These are phyloP conservation scores for Galemys pyrenaicus DNA, from an alignment of 2,113 vertebrate genomes.

Conservation along the genomic window DNA sequence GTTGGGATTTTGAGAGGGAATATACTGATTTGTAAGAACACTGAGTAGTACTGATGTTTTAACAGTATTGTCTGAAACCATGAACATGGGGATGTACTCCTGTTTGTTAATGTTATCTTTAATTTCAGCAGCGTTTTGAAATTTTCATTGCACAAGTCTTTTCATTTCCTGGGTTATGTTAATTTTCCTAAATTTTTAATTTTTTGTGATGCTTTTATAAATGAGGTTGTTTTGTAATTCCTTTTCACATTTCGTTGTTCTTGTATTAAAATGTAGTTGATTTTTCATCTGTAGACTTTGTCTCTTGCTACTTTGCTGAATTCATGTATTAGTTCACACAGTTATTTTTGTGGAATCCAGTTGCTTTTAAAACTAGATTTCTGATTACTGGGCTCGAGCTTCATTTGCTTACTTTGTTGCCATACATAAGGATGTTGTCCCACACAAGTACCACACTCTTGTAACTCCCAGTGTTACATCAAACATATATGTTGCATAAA, in stretches of 20 bases:
- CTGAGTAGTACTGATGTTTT: too few relatives aligned
- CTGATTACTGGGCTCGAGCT: too few relatives aligned
- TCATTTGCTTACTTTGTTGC: constrained; percentile 96
- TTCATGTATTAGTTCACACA: background rate
- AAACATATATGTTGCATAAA: constrained; percentile 92
- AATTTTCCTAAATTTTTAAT: background rate
- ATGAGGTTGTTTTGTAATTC: background rate
- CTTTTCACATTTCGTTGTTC: background rate
- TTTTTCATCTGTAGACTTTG: background rate
- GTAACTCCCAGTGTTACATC: constrained; percentile 98
- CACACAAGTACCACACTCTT: too few relatives aligned
- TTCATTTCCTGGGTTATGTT: too few relatives aligned
- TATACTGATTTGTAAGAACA: too few relatives aligned
- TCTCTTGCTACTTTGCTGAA: background rate
- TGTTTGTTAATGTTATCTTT: too few relatives aligned
- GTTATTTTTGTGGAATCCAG: background rate
- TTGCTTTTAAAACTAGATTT: too few relatives aligned
- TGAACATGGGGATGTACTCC: too few relatives aligned
- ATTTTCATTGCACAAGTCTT: too few relatives aligned
- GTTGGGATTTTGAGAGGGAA: too few relatives aligned
- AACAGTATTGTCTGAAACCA: too few relatives aligned
- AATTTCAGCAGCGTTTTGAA: too few relatives aligned
- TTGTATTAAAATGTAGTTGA: background rate
- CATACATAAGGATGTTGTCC: constrained; percentile 99
- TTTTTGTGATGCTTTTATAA: background rate